Base-by-base conservation (phyloP, 2,797 vertebrate species). In the Lacerta viridis region DNA sequence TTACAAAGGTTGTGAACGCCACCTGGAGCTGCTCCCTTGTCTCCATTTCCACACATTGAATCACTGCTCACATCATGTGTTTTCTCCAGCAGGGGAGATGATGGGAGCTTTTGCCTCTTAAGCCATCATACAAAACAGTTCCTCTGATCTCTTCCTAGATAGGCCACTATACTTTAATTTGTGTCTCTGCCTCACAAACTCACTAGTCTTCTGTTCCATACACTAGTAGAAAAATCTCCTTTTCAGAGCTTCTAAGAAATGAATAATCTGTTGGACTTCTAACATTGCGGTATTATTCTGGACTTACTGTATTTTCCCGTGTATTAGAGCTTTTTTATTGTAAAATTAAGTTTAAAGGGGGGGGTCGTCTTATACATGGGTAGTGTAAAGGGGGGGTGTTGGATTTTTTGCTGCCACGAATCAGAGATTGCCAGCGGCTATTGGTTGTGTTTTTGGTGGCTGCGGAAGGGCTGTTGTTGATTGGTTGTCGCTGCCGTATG, bases 121-220 rank as follows among this genome's bases (percentile, higher is more conserved):
- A 87, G n/a, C 20, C 75, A n/a, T 75, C 82, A n/a, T 78, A 25
- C 1, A 25, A 66, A 13, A 74, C 36, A 39, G 43, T 76, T 61
- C 20, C 20, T 0, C 0, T 76, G 7, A 76, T 71, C 61, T 41
- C 6, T 87, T 89, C 33, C 79, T 6, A 71, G 41, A 82, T 0
- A 27, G 36, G 33, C 71, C 9, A 20, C 46, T 82, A 36, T 9
- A 4, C 84, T 92, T 90, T 41, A 27, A 59, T 85, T 91, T 88
- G 43, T 33, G 27, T 7, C 33, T 18, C 5, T 43, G 41, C 6
- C 41, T 43, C 41, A 43, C 41, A 7, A 6, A 43, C 6, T 43
- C 41, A 43, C 41, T 43, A 43, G 41, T 43, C 41, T 43, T 43
- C 41, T 33, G 33, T 43, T 43, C 41, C 77, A 27, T 75, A 4